phyloP scores from a whole-genome alignment of 2,797 vertebrate genomes.

The Manis pentadactyla region DNA sequence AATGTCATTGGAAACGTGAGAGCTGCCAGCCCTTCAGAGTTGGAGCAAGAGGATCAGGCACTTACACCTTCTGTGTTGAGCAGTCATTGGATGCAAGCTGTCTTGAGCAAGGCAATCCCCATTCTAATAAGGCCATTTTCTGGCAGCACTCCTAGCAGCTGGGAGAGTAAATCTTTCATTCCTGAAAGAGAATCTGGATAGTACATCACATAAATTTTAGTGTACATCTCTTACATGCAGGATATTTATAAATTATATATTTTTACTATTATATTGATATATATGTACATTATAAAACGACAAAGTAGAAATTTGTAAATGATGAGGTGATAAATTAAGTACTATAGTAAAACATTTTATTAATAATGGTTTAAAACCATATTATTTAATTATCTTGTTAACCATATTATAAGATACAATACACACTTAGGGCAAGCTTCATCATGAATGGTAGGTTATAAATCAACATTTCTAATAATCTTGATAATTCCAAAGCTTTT shows the following conservation, averaged over 20 bases:
- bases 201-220: neutral
- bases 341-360: neutral
- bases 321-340: neutral
- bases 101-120: neutral
- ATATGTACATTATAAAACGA: neutral
- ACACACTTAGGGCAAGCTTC: neutral
- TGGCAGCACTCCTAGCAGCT: neutral
- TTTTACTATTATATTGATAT: neutral
- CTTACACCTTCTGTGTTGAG: neutral
- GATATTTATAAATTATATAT: neutral
- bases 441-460: neutral
- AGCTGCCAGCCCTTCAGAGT: neutral
- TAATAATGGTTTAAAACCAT: conserved; percentile 25
- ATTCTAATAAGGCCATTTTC: neutral
- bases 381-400: neutral
- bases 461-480: neutral
- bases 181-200: neutral
- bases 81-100: neutral
- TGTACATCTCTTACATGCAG: neutral
- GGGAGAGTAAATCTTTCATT: neutral
- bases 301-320: neutral
- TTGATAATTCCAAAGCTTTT: neutral
- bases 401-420: neutral
- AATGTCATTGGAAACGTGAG: neutral
- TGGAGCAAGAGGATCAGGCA: neutral